Evolutionary conservation across 2,888 invertebrate species (phyloP).

Genomic region (Alsophila aescularia): DNA sequence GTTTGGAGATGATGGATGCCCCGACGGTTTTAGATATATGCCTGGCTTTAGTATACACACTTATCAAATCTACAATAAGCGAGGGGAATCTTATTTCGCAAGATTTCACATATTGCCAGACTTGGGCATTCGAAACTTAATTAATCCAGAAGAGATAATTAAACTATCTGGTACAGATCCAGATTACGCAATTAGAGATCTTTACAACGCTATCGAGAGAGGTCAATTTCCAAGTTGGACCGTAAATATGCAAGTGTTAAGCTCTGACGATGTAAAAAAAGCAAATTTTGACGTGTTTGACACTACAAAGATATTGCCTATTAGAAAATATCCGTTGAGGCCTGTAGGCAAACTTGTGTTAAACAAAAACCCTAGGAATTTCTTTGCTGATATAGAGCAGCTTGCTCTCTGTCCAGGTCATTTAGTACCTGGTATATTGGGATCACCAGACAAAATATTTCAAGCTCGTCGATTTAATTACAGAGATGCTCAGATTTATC

Average conservation of each 20-base stretch:
- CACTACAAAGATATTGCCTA: conserved; percentile 93
- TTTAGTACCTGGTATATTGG: conserved; percentile 93
- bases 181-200: conserved; percentile 93
- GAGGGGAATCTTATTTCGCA: conserved; percentile 88
- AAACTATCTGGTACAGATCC: conserved; percentile 89
- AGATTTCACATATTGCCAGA: conserved; percentile 92
- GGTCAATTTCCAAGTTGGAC: conserved; percentile 90
- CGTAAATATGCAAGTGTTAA: conserved; percentile 92
- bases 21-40: conserved; percentile 95
- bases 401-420: conserved; percentile 93
- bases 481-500: conserved; percentile 89
- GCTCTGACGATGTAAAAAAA: conserved; percentile 89
- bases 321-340: conserved; percentile 89
- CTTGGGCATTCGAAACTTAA: conserved; percentile 88
- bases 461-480: conserved; percentile 92
- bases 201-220: conserved; percentile 92
- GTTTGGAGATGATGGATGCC: conserved; percentile 94
- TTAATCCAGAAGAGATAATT: conserved; percentile 87
- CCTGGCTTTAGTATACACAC: conserved; percentile 97
- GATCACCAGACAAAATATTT: conserved; percentile 94
- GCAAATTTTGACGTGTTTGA: conserved; percentile 95
- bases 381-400: conserved; percentile 95
- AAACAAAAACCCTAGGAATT: conserved; percentile 93
- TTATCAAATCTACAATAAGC: conserved; percentile 91
- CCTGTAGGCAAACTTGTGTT: conserved; percentile 91